Base-by-base conservation (phyloP, 2,888 invertebrate genomes). In the Diploptera punctata region DNA sequence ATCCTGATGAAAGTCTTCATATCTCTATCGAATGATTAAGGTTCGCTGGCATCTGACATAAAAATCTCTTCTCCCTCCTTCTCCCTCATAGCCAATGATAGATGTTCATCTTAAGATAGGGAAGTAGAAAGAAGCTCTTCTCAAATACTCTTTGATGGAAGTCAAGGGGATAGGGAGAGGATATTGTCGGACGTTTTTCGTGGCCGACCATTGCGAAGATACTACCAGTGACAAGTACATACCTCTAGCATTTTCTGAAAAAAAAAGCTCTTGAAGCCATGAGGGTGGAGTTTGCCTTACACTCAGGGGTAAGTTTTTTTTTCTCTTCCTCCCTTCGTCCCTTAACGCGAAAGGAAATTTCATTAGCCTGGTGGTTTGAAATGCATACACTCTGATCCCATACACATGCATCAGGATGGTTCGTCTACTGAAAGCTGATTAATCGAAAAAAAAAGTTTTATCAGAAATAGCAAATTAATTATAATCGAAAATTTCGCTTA, bases 311-410 rank as follows among this genome's bases (percentile, higher is more conserved):
- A 52, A 21, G 52, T 5, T 52, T 52, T 21, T 18, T 52, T 21
- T 49, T 49, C 24, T 38, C 38, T 38, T 38, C 38, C 13, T 38
- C 13, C 38, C 38, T 38, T 52, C n/a, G n/a, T n/a, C 52, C 52
- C 52, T 52, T 24, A 24, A 52, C 52, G 24, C 24, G 21, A 52
- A 52, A 52, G 52, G 52, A 52, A 52, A 52, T 52, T 52, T 52
- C 52, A 52, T 52, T 52, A 52, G 52, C 52, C 9, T 52, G 21
- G 24, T 19, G 13, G 52, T 19, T 52, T 52, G 52, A 19, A 52
- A 52, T 52, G 52, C 52, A 24, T 21, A 52, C 52, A 21, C 19
- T 16, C 9, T 52, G 52, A 52, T 52, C 52, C 24, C 19, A n/a
- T n/a, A n/a, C n/a, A n/a, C n/a, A n/a, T n/a, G n/a, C n/a, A n/a